These are phyloP conservation scores for Scelioninae gen. 2 DNA, from an alignment of 2,888 invertebrate genomes.

Conservation along the genomic window DNA sequence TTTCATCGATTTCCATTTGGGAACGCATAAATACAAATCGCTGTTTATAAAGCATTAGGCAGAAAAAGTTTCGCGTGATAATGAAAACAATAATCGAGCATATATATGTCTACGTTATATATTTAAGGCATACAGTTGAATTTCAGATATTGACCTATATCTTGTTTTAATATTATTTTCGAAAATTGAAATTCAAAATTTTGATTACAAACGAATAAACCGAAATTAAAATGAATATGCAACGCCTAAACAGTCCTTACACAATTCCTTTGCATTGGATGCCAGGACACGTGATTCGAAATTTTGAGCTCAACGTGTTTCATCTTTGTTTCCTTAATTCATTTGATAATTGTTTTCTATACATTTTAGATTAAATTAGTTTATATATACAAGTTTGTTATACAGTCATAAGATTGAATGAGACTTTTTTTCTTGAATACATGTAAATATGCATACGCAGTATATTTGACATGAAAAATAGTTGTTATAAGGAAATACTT, in stretches of 20 bases:
- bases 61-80: background rate
- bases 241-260: background rate
- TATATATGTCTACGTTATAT: conserved; percentile 5
- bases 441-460: background rate
- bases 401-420: conserved; percentile 5
- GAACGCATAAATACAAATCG: background rate
- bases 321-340: background rate
- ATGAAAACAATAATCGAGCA: background rate
- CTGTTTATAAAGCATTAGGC: background rate
- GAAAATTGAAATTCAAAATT: no score
- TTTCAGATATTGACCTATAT: conserved; percentile 30
- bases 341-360: background rate
- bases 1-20: background rate
- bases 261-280: background rate
- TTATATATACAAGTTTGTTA: conserved; percentile 8
- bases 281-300: background rate
- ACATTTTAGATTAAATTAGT: conserved; percentile 3
- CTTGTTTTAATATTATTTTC: conserved; percentile 3
- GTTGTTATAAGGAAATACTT: conserved; percentile 31
- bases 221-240: background rate
- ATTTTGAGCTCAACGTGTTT: background rate
- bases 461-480: conserved; percentile 33
- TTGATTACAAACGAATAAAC: background rate
- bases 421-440: background rate
- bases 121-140: conserved; percentile 17